These are phyloP conservation scores for Cephus nigrinus DNA, from an alignment of 2,888 invertebrate species.

Conservation along the genomic window DNA sequence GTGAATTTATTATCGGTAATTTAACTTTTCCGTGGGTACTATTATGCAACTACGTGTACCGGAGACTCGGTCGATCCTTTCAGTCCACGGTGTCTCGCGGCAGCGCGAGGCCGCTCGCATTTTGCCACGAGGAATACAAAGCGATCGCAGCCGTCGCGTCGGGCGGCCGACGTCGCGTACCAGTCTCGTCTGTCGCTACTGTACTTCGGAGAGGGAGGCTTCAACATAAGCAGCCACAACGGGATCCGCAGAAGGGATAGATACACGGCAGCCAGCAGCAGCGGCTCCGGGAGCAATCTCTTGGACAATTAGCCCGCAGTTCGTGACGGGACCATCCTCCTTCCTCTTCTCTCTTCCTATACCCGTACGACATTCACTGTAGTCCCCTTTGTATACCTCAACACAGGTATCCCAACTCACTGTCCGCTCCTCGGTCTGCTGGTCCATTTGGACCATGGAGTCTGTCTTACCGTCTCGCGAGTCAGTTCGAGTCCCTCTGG, in stretches of 20 bases:
- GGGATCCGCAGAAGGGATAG: not conserved
- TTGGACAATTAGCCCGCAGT: conserved; percentile 62
- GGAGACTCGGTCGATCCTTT: not conserved
- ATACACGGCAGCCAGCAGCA: conserved; percentile 19
- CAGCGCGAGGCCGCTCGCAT: not conserved
- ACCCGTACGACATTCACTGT: conserved; percentile 1
- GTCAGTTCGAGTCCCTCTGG: conserved; percentile 28
- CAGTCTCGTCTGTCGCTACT: not conserved
- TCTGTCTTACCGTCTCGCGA: not conserved
- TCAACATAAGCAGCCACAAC: not conserved
- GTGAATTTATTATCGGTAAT: not conserved
- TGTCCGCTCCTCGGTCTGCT: conserved; percentile 18
- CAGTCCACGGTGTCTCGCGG: not conserved
- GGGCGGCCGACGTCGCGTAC: not conserved
- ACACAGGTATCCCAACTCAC: conserved; percentile 5
- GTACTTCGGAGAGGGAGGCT: not conserved
- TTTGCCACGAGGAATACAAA: not conserved
- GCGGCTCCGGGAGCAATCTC: conserved; percentile 59
- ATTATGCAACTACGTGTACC: not conserved
- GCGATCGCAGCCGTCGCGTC: not conserved
- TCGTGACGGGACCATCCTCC: conserved; percentile 62
- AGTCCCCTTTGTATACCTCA: conserved; percentile 5
- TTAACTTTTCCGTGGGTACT: not conserved
- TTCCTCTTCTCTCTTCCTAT: conserved; percentile 25
- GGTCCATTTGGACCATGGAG: not conserved